phyloP scores from a whole-genome alignment of 2,113 vertebrate genomes.

The Odocoileus hemionus region DNA sequence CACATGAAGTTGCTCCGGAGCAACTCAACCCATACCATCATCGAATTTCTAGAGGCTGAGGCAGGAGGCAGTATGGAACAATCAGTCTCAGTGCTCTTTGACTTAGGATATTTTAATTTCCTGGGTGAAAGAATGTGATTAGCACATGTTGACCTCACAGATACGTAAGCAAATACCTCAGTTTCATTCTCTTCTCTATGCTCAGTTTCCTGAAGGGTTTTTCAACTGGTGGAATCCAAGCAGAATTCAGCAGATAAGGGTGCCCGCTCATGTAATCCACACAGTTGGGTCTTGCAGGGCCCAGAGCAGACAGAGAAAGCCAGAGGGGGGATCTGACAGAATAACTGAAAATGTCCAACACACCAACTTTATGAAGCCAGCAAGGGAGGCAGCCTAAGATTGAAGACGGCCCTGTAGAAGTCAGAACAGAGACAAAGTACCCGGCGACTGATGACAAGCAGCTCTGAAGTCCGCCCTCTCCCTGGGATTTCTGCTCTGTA shows the following conservation, averaged over 20 bases:
- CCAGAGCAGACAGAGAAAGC: neutral
- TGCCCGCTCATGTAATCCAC: neutral
- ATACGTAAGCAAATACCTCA: neutral
- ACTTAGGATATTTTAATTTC: neutral
- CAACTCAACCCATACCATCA: neutral
- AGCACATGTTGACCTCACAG: neutral
- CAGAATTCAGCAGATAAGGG: neutral
- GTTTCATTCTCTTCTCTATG: neutral
- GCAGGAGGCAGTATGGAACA: fast-evolving
- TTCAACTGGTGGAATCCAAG: neutral
- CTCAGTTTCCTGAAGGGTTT: neutral
- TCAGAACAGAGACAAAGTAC: neutral
- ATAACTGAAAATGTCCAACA: neutral
- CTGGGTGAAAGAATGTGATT: neutral
- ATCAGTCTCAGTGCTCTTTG: neutral
- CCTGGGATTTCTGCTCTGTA: neutral
- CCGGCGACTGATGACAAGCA: neutral
- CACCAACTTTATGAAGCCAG: neutral
- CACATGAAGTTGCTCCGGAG: neutral
- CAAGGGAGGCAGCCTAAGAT: neutral
- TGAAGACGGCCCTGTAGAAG: neutral
- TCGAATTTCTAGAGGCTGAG: neutral
- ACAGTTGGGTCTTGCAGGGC: neutral
- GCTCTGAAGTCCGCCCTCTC: neutral
- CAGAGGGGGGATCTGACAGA: neutral